Conservation (phyloP, 1,140 invertebrate species). For the Chironomus striatipennis region DNA sequence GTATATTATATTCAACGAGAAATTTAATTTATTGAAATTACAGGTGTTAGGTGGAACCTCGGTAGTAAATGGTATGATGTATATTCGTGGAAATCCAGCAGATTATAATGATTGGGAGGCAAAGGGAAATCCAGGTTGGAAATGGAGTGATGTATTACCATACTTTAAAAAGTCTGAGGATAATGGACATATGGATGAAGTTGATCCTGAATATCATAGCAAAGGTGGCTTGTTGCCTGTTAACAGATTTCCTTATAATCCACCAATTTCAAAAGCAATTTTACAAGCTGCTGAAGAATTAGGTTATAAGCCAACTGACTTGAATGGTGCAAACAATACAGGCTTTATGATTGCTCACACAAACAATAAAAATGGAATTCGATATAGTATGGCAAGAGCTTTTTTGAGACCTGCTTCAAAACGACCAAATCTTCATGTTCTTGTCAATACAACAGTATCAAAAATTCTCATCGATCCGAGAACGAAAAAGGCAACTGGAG, state of each 20-base stretch:
- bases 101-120: slow-evolving; percentile 89
- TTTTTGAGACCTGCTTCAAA: slow-evolving; percentile 69
- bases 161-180: slow-evolving; percentile 84
- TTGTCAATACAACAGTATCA: slow-evolving; percentile 66
- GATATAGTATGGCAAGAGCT: slow-evolving; percentile 69
- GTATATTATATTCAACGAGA: no score
- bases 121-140: slow-evolving; percentile 81
- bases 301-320: slow-evolving; percentile 54
- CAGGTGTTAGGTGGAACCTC: slow-evolving; percentile 81
- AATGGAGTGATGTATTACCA: slow-evolving; percentile 78
- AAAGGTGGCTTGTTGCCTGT: slow-evolving; percentile 70
- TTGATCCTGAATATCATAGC: slow-evolving; percentile 68
- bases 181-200: slow-evolving; percentile 62
- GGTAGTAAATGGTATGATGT: slow-evolving; percentile 95
- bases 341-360: slow-evolving; percentile 80
- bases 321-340: slow-evolving; percentile 73
- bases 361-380: slow-evolving; percentile 77
- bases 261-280: slow-evolving; percentile 71
- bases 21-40: no score
- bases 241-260: slow-evolving; percentile 76
- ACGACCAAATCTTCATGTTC: slow-evolving; percentile 64
- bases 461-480: slow-evolving; percentile 56
- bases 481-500: slow-evolving; percentile 45
- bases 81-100: slow-evolving; percentile 80
- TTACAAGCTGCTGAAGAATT: slow-evolving; percentile 74